Evolutionary conservation across 2,797 vertebrate genomes (phyloP).

Genomic region (Tiaroga cobitis): DNA sequence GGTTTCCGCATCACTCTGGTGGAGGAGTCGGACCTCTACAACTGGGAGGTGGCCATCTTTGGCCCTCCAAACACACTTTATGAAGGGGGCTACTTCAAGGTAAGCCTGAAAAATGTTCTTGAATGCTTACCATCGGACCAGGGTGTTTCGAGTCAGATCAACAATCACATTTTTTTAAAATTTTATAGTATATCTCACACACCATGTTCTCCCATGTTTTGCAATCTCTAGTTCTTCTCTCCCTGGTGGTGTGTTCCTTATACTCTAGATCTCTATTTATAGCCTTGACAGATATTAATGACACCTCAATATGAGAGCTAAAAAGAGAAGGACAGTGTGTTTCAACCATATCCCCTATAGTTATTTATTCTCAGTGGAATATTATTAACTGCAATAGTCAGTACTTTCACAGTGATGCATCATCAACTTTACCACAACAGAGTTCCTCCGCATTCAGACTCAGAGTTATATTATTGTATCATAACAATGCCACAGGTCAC

Average conservation of each 20-base stretch:
- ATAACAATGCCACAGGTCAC: not conserved
- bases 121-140: not conserved
- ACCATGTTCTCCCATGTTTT: slow-evolving; percentile 42
- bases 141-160: not conserved
- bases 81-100: slow-evolving; percentile 96
- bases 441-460: not conserved
- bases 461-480: slow-evolving; percentile 13
- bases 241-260: slow-evolving; percentile 67
- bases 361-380: not conserved
- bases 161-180: not conserved
- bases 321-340: slow-evolving; percentile 64
- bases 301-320: slow-evolving; percentile 64
- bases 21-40: slow-evolving; percentile 94
- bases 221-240: slow-evolving; percentile 38
- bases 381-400: not conserved
- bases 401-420: not conserved
- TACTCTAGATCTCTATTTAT: slow-evolving; percentile 73
- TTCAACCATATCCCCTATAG: slow-evolving; percentile 52
- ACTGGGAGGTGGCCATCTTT: slow-evolving; percentile 97
- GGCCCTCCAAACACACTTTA: slow-evolving; percentile 94
- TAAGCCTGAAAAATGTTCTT: slow-evolving; percentile 63
- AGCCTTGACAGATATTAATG: slow-evolving; percentile 75
- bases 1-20: slow-evolving; percentile 95
- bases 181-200: not conserved
- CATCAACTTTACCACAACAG: not conserved